These are phyloP conservation scores for Stenodema calcarata DNA, from an alignment of 2,888 invertebrate species.

Conservation along the genomic window DNA sequence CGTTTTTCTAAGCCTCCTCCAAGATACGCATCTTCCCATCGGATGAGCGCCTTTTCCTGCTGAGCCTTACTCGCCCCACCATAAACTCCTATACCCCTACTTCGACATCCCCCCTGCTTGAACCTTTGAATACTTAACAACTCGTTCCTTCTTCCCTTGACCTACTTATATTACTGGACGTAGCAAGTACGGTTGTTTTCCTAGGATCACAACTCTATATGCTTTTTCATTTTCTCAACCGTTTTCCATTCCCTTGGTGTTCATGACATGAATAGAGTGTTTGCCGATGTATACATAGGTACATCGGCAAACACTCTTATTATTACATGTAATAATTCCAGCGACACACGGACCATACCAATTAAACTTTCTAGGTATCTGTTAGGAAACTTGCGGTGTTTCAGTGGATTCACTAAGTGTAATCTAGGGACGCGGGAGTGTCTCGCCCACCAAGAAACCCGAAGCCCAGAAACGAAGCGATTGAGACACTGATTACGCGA, in stretches of 20 bases:
- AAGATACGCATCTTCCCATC: slow-evolving; percentile 29
- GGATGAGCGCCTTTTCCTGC: slow-evolving; percentile 28
- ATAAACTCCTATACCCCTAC: not conserved
- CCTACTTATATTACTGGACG: slow-evolving; percentile 14
- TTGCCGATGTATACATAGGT: not conserved
- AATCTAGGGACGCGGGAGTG: too few species aligned
- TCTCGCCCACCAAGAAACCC: too few species aligned
- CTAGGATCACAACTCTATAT: not conserved
- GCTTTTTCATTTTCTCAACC: not conserved
- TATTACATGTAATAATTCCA: too few species aligned
- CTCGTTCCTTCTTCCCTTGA: slow-evolving; percentile 20
- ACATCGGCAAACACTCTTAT: not conserved
- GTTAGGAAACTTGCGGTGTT: too few species aligned
- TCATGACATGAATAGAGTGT: not conserved
- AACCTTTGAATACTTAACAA: slow-evolving; percentile 40
- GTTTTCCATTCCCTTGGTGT: not conserved
- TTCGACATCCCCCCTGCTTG: not conserved
- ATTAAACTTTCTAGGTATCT: too few species aligned
- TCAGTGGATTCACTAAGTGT: too few species aligned
- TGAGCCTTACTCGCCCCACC: not conserved
- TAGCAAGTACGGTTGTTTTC: slow-evolving; percentile 12
- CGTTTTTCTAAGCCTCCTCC: slow-evolving; percentile 31
- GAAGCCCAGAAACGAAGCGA: too few species aligned
- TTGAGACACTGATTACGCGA: too few species aligned
- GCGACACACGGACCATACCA: too few species aligned